Base-by-base conservation (phyloP, 2,797 vertebrate species). In the Pempheris klunzingeri region DNA sequence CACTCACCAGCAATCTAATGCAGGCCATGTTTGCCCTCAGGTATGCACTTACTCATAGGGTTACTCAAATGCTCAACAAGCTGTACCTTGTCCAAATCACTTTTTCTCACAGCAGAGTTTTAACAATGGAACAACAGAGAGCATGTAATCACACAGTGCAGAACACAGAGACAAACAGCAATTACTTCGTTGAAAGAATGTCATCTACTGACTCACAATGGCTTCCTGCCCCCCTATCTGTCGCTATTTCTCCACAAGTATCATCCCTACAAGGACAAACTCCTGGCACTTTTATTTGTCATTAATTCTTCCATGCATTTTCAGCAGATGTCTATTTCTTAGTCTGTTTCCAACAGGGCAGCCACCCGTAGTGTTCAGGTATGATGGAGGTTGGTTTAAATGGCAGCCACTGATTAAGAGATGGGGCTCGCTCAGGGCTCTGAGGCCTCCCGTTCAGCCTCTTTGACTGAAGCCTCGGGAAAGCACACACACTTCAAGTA, bases 401-500 rank as follows among this genome's bases (percentile, higher is more conserved):
- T 84, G 84, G 83, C 87, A 92, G 83, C 73, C 64, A 13, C 76
- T 87, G 84, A 92, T 93, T 86, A 82, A 79, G 86, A 85, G 80
- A 70, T 49, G 26, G 32, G 38, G 50, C 67, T 79, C 65, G 43
- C 36, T 52, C 60, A 24, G 5, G 28, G 24, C 50, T 69, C 62
- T 4, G 49, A 74, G 66, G 53, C 58, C 73, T 73, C 66, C 26
- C 59, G 53, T 81, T 84, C 77, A 73, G 59, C 77, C 74, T 74
- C 72, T 77, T 32, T 71, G 82, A 91, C 85, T 80, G 81, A 74
- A 82, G 81, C 78, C 60, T 71, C 47, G 58, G 71, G 74, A 87
- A 80, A 86, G 83, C 81, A 76, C 79, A 76, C 70, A 83, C 49
- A 47, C 75, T 92, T 95, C 92, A 94, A 92, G 93, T 94, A 93